Conservation (phyloP, 2,113 vertebrate genomes). For the Gambusia holbrooki region DNA sequence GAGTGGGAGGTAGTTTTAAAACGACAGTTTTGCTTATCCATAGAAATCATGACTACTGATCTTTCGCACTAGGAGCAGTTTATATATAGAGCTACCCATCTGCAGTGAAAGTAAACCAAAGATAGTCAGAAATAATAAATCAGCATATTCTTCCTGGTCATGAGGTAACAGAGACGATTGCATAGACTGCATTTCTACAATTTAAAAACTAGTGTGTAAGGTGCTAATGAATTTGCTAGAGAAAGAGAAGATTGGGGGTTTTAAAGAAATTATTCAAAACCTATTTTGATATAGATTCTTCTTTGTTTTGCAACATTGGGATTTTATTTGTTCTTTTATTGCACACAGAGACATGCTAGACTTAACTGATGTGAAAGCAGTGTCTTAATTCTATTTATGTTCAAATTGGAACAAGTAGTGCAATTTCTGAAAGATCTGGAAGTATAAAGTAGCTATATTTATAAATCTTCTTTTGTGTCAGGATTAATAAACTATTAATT, state of each 20-base stretch:
- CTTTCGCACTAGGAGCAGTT: background rate
- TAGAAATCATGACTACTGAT: background rate
- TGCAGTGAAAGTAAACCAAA: background rate
- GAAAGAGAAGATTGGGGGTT: background rate
- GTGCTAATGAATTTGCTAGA: background rate
- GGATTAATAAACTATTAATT: too few species aligned
- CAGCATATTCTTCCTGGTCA: background rate
- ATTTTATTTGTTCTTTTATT: background rate
- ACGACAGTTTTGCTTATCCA: background rate
- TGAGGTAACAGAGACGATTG: background rate
- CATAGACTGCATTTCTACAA: background rate
- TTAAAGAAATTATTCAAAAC: too few species aligned
- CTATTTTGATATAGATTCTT: background rate
- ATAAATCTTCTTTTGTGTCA: background rate
- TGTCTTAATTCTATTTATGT: background rate
- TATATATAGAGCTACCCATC: background rate
- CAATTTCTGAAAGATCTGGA: background rate
- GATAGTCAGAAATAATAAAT: background rate
- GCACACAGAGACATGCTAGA: background rate
- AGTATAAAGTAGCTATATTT: background rate
- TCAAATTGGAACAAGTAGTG: background rate
- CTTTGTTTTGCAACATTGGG: conserved; percentile 4
- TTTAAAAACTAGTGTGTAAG: background rate
- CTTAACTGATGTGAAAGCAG: background rate
- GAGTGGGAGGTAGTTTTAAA: background rate